Evolutionary conservation across 2,113 vertebrate species (phyloP), one percentile per base, ranked within the genome.

Genomic region (Gavia stellata): DNA sequence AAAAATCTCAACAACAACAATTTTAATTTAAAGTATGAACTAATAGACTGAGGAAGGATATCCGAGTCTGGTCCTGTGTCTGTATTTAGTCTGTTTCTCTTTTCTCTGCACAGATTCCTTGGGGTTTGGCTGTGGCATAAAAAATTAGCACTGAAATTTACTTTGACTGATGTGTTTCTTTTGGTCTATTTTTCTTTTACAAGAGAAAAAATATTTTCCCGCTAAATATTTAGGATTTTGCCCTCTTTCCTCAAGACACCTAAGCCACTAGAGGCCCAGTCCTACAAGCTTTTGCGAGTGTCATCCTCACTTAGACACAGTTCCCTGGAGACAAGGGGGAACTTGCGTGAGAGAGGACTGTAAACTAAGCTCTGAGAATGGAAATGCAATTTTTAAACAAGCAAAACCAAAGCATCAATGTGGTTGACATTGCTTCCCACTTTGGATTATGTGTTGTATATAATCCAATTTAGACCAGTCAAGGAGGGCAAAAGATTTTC

Each of bases 351-450:
- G 65, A 90, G 47, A 68, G 25, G 81, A 50, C 40, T 95, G 86
- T 93, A 95, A 97, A 91, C 88, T 62, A 77, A 96, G 56, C 70
- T 45, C 61, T 94, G 91, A 92, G 83, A 92, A 91, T 92, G 83
- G 62, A 96, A 96, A 84, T 79, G 53, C 25, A 40, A 33, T 56
- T 96, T 94, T 92, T 93, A 96, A 96, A 96, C 83, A 94, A 94
- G 92, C 5, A 89, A 91, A 96, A 61, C 66, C 66, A 71, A 95
- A 88, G 74, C 80, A 92, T 94, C 88, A 78, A 11, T 79, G 94
- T 89, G 88, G 86, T 95, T 95, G 92, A 94, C 81, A 91, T 81
- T 93, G 68, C 94, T 96, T 96, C 88, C 94, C 80, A 93, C 68
- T 93, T 95, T 65, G 90, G 86, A 93, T 95, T 93, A 92, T 61